Base-by-base conservation (phyloP, 35 echinoderm and acorn worm genomes). In the Apostichopus californicus region DNA sequence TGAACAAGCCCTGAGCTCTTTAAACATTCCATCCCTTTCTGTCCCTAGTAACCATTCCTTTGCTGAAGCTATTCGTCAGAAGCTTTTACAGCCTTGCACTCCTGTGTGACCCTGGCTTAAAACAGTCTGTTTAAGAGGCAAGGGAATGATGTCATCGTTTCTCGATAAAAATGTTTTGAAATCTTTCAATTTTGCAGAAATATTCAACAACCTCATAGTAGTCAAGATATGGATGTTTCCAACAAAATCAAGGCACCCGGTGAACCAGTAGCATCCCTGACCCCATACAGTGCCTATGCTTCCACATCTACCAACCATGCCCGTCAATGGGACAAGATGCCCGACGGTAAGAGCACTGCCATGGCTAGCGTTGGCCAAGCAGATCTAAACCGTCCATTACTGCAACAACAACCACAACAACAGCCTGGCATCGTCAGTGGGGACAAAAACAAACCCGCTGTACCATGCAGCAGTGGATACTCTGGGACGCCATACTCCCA, bases 141-240 rank as follows among this genome's bases (percentile, higher is more conserved):
- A 46, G 34, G 3, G 34, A 46, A 46, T 46, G 34, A 46, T 46
- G 34, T 46, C 34, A 3, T 46, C 34, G 34, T 46, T 46, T 46
- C 34, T 46, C 3, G 2, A 46, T 46, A 46, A 46, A 46, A 46
- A 46, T 46, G 34, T 46, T 46, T 46, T 4, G 34, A 46, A 46
- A 3, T 46, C 2, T 46, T 46, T 46, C 34, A 46, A 46, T 61
- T 87, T 77, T 81, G 5, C 84, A 97, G 95, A 87, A 97, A 97
- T 60, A 97, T 97, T 28, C 95, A 97, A 55, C 95, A 97, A 56
- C 95, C 95, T 13, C 95, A 97, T 81, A 88, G 86, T 17, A 83
- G 95, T 25, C 95, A 92, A 56, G 93, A 97, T 56, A 90, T 93
- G 23, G 93, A 94, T 18, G 88, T 81, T 8, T 34, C 87, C 20